Percentiles rank a stretch among this genome's conserved stretches.
Evolutionary conservation across 2,888 invertebrate species (phyloP).

Genomic region (Melieria omissa): DNA sequence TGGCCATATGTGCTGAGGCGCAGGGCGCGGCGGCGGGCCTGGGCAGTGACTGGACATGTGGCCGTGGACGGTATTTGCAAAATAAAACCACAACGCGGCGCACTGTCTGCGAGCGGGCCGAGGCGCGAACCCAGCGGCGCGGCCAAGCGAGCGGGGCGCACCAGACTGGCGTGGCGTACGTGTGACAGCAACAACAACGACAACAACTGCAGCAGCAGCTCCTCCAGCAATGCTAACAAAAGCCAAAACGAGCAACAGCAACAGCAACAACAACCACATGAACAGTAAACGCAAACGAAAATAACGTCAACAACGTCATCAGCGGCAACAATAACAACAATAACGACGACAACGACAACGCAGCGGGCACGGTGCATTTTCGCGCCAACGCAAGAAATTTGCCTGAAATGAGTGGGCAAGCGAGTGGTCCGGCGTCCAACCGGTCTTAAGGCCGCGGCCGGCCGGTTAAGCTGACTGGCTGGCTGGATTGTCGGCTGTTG

Average conservation of each 20-base stretch:
- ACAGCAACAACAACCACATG: conserved; percentile 8
- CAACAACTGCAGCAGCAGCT: conserved; percentile 19
- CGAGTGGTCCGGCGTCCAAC: conserved; percentile 20
- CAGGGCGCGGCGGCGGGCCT: too few relatives aligned
- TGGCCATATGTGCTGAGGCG: too few relatives aligned
- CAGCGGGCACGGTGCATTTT: conserved; percentile 11
- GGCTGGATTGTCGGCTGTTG: conserved; percentile 3
- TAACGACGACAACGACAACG: conserved; percentile 21
- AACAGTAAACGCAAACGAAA: conserved; percentile 16
- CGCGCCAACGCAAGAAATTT: conserved; percentile 33
- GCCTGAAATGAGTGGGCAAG: conserved; percentile 7
- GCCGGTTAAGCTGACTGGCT: conserved; percentile 15
- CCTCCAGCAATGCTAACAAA: conserved; percentile 20
- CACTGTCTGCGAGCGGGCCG: too few relatives aligned
- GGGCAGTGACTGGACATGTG: too few relatives aligned
- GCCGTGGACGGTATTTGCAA: too few relatives aligned
- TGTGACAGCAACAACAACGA: conserved; percentile 13
- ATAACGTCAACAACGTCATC: conserved; percentile 27
- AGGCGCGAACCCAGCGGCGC: too few relatives aligned
- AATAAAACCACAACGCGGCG: too few relatives aligned
- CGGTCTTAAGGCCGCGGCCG: conserved; percentile 30
- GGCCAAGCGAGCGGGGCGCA: background rate
- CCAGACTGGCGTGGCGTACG: conserved; percentile 18
- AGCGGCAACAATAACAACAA: conserved; percentile 14
- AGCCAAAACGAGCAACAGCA: conserved; percentile 13